These are phyloP conservation scores for Tromatobia lineatoria DNA, from an alignment of 2,888 invertebrate species.

Conservation along the genomic window DNA sequence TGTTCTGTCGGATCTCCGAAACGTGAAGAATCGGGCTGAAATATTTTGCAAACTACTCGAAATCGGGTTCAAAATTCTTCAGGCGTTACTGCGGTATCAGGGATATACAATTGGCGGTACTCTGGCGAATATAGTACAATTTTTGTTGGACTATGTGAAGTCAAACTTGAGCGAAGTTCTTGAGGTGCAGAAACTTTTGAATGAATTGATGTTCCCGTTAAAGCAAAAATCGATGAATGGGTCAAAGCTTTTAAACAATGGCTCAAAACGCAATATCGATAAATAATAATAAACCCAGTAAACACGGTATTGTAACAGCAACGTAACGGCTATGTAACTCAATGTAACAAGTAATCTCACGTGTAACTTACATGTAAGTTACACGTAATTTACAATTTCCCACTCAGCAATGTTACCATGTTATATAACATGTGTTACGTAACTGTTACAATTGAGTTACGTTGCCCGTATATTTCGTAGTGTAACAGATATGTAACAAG, in stretches of 20 bases:
- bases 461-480: too few species aligned
- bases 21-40: slow-evolving; percentile 24
- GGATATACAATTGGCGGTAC: slow-evolving; percentile 37
- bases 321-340: too few species aligned
- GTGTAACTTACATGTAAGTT: too few species aligned
- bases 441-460: too few species aligned
- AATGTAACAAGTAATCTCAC: too few species aligned
- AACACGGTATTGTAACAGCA: too few species aligned
- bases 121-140: slow-evolving; percentile 48
- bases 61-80: slow-evolving; percentile 46
- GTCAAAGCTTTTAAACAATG: slow-evolving; percentile 58
- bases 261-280: slow-evolving; percentile 42
- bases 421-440: too few species aligned
- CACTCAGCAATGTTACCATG: too few species aligned
- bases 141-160: slow-evolving; percentile 63
- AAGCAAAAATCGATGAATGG: slow-evolving; percentile 38
- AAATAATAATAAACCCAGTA: too few species aligned
- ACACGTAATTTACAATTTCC: too few species aligned
- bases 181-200: background rate
- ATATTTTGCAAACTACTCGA: slow-evolving; percentile 59
- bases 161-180: slow-evolving; percentile 29
- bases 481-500: too few species aligned
- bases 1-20: slow-evolving; percentile 43
- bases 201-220: slow-evolving; percentile 35
- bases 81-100: slow-evolving; percentile 16